Conservation (phyloP, 2,888 invertebrate species). For the Cerceris rybyensis region DNA sequence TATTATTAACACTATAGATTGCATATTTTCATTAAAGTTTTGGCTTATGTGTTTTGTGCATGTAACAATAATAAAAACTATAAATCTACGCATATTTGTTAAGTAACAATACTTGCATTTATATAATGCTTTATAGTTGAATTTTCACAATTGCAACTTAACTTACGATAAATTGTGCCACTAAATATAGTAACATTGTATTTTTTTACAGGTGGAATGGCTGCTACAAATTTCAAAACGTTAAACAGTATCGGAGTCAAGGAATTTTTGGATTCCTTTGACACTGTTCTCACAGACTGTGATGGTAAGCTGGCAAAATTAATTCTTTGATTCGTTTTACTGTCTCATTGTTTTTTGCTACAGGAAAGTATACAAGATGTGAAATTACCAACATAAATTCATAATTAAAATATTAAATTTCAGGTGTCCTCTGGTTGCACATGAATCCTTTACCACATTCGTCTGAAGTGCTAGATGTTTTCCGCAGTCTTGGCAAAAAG, state of each 20-base stretch:
- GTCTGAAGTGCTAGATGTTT: constrained; percentile 81
- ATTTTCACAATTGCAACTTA: too few relatives aligned
- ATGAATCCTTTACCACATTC: constrained; percentile 82
- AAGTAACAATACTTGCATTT: too few relatives aligned
- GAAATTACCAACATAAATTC: too few relatives aligned
- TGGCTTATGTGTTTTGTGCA: too few relatives aligned
- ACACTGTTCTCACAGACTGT: constrained; percentile 53
- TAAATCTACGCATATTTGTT: too few relatives aligned
- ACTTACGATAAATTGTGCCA: too few relatives aligned
- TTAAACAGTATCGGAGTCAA: constrained; percentile 27
- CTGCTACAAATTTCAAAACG: constrained; percentile 82
- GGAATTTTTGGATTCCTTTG: constrained; percentile 47
- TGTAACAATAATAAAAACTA: too few relatives aligned
- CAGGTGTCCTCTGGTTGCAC: constrained; percentile 85
- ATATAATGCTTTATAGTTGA: too few relatives aligned
- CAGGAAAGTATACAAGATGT: too few relatives aligned
- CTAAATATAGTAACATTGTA: too few relatives aligned
- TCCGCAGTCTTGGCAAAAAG: constrained; percentile 83
- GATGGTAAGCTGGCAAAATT: constrained; percentile 41
- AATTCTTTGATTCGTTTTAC: not conserved
- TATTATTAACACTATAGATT: not conserved
- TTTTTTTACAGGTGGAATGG: constrained; percentile 20
- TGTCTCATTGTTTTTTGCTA: not conserved
- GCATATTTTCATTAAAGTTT: too few relatives aligned
- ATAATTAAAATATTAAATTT: constrained; percentile 83